Conservation (phyloP, 2,888 invertebrate genomes). For the Volucella bombylans region DNA sequence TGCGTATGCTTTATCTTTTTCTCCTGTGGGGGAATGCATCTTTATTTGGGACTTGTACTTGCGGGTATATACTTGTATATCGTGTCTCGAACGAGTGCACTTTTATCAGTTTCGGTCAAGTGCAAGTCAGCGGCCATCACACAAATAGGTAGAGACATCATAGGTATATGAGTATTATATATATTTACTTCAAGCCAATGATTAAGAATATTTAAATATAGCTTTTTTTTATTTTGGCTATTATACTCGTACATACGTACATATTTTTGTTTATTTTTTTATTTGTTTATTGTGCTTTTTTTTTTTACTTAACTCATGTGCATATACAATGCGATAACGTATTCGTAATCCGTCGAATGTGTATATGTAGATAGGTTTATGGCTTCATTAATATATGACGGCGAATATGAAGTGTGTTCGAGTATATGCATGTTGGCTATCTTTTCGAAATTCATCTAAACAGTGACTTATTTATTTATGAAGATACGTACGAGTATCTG, state of each 20-base stretch:
- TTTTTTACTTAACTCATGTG: slow-evolving; percentile 18
- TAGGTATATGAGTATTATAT: too few species aligned
- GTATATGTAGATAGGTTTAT: slow-evolving; percentile 26
- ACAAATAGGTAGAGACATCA: neutral
- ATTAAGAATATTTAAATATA: too few species aligned
- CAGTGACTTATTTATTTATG: neutral
- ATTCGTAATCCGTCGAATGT: slow-evolving; percentile 22
- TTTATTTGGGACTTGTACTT: too few species aligned
- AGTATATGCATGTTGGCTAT: slow-evolving; percentile 12
- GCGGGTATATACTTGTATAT: too few species aligned
- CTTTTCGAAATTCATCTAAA: slow-evolving; percentile 26
- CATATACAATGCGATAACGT: too few species aligned
- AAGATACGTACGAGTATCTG: neutral
- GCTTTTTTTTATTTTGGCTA: too few species aligned
- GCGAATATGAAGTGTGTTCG: neutral
- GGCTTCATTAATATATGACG: slow-evolving; percentile 43
- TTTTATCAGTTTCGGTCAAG: slow-evolving; percentile 44
- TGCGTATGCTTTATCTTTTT: too few species aligned
- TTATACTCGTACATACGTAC: too few species aligned
- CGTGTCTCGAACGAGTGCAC: neutral
- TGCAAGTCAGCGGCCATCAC: slow-evolving; percentile 30
- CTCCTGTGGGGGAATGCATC: too few species aligned
- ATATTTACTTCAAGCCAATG: too few species aligned
- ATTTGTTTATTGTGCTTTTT: too few species aligned
- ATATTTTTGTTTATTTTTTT: too few species aligned